These are phyloP conservation scores for Melopsittacus undulatus DNA, from an alignment of 2,797 vertebrate species.

Conservation along the genomic window DNA sequence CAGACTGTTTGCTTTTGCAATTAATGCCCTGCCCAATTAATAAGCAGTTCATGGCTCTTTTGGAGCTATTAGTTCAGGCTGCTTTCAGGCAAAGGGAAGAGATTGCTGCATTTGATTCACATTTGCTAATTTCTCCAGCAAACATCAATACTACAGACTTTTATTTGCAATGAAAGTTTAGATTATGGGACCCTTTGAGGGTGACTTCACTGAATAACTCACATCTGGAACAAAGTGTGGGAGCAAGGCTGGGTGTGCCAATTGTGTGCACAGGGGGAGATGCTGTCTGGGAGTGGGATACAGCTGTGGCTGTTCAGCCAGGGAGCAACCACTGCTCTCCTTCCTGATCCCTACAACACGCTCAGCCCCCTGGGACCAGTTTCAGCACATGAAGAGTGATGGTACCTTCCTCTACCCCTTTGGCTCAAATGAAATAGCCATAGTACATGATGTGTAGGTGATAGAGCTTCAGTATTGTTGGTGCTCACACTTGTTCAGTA, in stretches of 20 bases:
- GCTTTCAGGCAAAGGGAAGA: not conserved
- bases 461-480: not conserved
- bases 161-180: not conserved
- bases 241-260: not conserved
- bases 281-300: rapidly evolving
- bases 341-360: not conserved
- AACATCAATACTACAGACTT: not conserved
- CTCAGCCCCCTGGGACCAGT: not conserved
- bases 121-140: not conserved
- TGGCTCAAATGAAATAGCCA: not conserved
- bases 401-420: not conserved
- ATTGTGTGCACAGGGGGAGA: not conserved
- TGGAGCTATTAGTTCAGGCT: not conserved
- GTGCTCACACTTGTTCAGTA: not conserved
- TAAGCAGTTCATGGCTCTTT: not conserved
- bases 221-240: not conserved
- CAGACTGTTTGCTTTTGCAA: not conserved
- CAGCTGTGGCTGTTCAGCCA: rapidly evolving
- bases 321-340: not conserved
- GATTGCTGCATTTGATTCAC: not conserved
- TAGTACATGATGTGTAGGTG: not conserved
- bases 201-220: not conserved
- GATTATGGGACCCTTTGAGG: not conserved
- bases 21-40: not conserved
- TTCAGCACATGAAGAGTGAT: too few species aligned